Evolutionary conservation across 2,888 invertebrate genomes (phyloP).

Genomic region (Idaea dimidiata): DNA sequence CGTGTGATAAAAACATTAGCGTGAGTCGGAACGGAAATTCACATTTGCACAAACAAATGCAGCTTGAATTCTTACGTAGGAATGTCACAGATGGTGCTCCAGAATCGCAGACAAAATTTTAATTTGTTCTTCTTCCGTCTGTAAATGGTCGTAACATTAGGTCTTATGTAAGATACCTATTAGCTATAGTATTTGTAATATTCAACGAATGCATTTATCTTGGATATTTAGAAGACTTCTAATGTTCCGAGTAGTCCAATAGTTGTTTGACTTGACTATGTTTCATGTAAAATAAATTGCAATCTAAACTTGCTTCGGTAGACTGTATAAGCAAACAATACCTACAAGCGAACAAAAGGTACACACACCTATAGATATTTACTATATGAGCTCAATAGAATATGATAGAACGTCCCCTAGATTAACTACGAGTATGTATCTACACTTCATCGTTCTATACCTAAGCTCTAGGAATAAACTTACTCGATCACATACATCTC

Average conservation of each 20-base stretch:
- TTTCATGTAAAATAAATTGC: too few species aligned
- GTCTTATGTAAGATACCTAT: background rate
- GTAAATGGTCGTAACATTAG: background rate
- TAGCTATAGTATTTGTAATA: too few species aligned
- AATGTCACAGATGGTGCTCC: conserved; percentile 35
- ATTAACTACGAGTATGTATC: background rate
- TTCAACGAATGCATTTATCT: too few species aligned
- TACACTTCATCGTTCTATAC: too few species aligned
- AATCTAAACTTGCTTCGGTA: too few species aligned
- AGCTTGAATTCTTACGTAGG: conserved; percentile 16
- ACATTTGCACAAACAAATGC: conserved; percentile 40
- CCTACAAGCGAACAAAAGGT: background rate
- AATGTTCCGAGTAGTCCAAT: too few species aligned
- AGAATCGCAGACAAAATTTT: conserved; percentile 34
- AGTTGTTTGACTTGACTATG: too few species aligned
- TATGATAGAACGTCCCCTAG: background rate
- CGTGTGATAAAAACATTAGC: conserved; percentile 37
- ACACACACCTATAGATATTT: background rate
- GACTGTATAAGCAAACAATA: too few species aligned
- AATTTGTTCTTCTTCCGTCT: conserved; percentile 24
- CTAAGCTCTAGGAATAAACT: background rate
- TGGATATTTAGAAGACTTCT: too few species aligned
- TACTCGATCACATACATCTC: background rate
- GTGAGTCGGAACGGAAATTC: conserved; percentile 26
- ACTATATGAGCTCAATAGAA: background rate